These are phyloP conservation scores for Hemiprocne comata DNA, from an alignment of 2,113 vertebrate genomes.

Conservation along the genomic window DNA sequence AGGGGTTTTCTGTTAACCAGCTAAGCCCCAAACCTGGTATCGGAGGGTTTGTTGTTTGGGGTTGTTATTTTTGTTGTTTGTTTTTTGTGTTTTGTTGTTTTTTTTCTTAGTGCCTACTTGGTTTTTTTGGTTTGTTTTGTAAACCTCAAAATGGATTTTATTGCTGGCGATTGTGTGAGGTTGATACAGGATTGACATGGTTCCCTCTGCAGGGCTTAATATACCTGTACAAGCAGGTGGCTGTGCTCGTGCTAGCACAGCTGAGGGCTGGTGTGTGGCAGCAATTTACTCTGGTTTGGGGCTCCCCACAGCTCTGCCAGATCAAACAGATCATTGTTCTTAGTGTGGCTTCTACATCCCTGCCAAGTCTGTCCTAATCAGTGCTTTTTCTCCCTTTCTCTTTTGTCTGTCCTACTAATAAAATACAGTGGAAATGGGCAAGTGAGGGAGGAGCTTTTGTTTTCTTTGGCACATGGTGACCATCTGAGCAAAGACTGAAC, in stretches of 20 bases:
- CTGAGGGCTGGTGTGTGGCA: not conserved
- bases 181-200: not conserved
- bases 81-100: too few species aligned
- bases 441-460: not conserved
- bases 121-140: not conserved
- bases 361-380: not conserved
- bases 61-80: not conserved
- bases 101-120: not conserved
- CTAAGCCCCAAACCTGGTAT: not conserved
- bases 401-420: constrained; percentile 20
- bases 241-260: not conserved
- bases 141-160: not conserved
- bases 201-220: not conserved
- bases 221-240: not conserved
- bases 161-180: not conserved
- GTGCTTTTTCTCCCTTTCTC: not conserved
- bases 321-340: constrained; percentile 28
- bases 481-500: constrained; percentile 11
- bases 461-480: constrained; percentile 10
- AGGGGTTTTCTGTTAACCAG: not conserved
- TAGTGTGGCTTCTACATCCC: not conserved
- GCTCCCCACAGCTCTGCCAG: not conserved
- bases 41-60: not conserved
- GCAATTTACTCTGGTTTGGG: not conserved
- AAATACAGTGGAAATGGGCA: not conserved